Percentiles rank a stretch among this genome's conserved stretches.
Evolutionary conservation across 2,888 invertebrate genomes (phyloP).

Genomic region (Epistrophella euchroma): DNA sequence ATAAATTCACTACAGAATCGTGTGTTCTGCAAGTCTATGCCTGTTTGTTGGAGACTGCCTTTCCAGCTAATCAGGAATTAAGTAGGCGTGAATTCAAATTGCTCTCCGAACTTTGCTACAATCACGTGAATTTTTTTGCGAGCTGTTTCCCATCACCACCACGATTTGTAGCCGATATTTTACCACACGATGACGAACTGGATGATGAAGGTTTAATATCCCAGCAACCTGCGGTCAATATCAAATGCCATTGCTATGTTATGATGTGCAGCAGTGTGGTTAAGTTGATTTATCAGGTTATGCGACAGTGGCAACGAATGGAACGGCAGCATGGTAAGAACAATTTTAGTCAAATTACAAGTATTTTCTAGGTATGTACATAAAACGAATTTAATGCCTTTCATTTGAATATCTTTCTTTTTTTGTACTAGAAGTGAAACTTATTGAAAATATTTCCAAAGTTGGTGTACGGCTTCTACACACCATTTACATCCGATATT

Average conservation of each 20-base stretch:
- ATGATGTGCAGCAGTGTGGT: slow-evolving; percentile 81
- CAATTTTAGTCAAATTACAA: background rate
- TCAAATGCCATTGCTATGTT: slow-evolving; percentile 80
- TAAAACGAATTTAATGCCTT: background rate
- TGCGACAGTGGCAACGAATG: slow-evolving; percentile 80
- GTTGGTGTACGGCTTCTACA: slow-evolving; percentile 80
- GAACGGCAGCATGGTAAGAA: slow-evolving; percentile 76
- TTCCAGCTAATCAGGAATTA: slow-evolving; percentile 78
- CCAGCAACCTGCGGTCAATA: slow-evolving; percentile 29
- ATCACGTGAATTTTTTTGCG: slow-evolving; percentile 80
- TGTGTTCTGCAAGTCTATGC: slow-evolving; percentile 81
- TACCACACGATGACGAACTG: slow-evolving; percentile 79
- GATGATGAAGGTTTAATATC: slow-evolving; percentile 76
- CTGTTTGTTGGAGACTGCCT: slow-evolving; percentile 80
- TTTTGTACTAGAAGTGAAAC: slow-evolving; percentile 76
- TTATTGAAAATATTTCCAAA: slow-evolving; percentile 80
- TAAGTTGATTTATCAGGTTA: slow-evolving; percentile 80
- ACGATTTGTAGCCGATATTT: slow-evolving; percentile 79
- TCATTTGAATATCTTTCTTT: background rate
- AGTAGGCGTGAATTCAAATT: slow-evolving; percentile 78
- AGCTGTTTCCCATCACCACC: slow-evolving; percentile 80
- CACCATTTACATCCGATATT: slow-evolving; percentile 81
- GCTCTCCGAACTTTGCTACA: slow-evolving; percentile 78
- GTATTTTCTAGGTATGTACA: background rate
- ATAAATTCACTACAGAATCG: slow-evolving; percentile 80